Conservation (phyloP, 2,113 vertebrate species). For the Chinchilla lanigera region DNA sequence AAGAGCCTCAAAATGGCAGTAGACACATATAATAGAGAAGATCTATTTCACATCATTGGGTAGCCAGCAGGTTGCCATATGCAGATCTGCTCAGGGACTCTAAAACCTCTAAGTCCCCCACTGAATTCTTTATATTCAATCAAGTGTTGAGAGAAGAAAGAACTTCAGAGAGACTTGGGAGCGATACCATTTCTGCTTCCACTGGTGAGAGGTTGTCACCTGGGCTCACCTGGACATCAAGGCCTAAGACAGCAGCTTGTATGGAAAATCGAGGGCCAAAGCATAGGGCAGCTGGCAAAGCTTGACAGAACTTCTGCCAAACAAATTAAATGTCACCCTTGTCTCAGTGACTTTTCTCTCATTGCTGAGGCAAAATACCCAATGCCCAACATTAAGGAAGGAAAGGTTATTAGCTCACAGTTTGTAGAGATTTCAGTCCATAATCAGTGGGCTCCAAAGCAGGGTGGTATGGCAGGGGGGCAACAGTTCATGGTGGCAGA, state of each 20-base stretch:
- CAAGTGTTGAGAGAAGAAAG: background rate
- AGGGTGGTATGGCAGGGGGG: background rate
- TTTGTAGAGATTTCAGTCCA: background rate
- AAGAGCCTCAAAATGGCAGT: background rate
- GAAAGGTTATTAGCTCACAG: background rate
- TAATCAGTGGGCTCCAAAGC: background rate
- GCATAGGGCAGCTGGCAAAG: background rate
- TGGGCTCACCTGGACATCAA: background rate
- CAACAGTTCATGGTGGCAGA: background rate
- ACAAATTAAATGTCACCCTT: background rate
- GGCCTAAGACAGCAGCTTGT: background rate
- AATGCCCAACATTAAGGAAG: background rate
- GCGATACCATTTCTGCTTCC: background rate
- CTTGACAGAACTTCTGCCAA: background rate
- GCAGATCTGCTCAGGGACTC: background rate
- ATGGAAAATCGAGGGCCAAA: background rate
- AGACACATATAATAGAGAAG: background rate
- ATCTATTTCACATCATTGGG: background rate
- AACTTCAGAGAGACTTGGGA: background rate
- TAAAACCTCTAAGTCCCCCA: background rate
- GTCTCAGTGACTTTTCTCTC: background rate
- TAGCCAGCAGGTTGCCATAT: background rate
- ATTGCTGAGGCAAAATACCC: background rate
- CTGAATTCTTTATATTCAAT: background rate
- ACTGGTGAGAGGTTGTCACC: background rate